Percentiles rank a stretch among this genome's conserved stretches.
These are phyloP conservation scores for Motacilla tschutschensis DNA, from an alignment of 2,113 vertebrate genomes.

Conservation along the genomic window DNA sequence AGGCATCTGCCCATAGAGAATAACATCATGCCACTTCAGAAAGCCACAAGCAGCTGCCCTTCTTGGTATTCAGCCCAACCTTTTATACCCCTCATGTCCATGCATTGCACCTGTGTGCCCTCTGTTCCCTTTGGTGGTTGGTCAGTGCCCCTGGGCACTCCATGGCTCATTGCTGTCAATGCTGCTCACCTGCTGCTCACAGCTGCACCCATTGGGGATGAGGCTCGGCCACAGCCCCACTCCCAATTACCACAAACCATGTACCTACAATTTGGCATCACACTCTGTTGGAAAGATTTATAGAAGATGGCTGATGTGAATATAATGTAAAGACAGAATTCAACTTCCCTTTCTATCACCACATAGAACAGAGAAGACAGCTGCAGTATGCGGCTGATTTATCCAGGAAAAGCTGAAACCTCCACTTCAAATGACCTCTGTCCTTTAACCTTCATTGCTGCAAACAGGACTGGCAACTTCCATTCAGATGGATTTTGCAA, in stretches of 20 bases:
- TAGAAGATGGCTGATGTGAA: neutral
- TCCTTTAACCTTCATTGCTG: neutral
- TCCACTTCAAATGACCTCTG: neutral
- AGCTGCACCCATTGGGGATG: neutral
- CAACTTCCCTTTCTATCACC: neutral
- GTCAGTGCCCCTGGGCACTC: neutral
- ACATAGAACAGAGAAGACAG: neutral
- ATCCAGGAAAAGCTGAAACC: neutral
- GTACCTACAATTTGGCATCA: neutral
- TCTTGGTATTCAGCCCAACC: neutral
- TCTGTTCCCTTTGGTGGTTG: neutral
- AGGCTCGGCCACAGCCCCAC: neutral
- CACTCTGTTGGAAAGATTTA: neutral
- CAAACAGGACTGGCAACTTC: neutral
- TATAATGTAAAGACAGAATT: neutral
- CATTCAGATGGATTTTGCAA: neutral
- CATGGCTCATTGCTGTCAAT: neutral
- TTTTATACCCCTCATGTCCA: neutral
- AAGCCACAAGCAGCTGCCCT: rapidly evolving
- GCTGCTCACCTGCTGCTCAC: neutral
- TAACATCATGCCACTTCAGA: rapidly evolving
- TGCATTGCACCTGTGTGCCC: neutral
- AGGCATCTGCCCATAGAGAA: neutral
- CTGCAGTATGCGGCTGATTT: neutral
- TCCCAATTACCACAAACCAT: neutral